Percentiles rank a stretch among this genome's conserved stretches.
These are phyloP conservation scores for Helogale parvula DNA, from an alignment of 2,113 vertebrate species.

Conservation along the genomic window DNA sequence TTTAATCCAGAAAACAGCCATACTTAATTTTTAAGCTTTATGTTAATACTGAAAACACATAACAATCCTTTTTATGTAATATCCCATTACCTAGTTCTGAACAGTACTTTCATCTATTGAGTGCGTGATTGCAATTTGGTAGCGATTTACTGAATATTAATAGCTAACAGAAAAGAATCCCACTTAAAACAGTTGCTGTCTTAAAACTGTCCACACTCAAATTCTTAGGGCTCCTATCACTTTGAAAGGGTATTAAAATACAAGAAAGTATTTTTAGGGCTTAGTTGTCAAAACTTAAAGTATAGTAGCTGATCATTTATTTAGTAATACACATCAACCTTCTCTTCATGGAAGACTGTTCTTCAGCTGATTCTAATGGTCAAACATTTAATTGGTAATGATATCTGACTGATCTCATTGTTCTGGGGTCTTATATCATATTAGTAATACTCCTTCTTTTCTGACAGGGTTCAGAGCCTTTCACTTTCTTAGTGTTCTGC, in stretches of 20 bases:
- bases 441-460: constrained; percentile 48
- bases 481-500: constrained; percentile 61
- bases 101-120: constrained; percentile 7
- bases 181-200: not conserved
- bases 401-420: constrained; percentile 12
- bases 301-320: constrained; percentile 29
- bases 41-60: not conserved
- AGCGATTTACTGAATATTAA: constrained; percentile 5
- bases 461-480: constrained; percentile 51
- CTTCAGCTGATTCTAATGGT: not conserved
- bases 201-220: not conserved
- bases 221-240: not conserved
- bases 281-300: not conserved
- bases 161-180: not conserved
- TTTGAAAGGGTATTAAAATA: not conserved
- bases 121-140: not conserved
- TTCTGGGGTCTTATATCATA: not conserved
- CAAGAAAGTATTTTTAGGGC: not conserved
- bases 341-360: not conserved
- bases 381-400: constrained; percentile 57
- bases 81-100: not conserved
- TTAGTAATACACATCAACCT: not conserved
- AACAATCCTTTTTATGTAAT: not conserved
- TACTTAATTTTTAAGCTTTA: constrained; percentile 3
- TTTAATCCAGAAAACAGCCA: not conserved